Evolutionary conservation across 2,113 vertebrate genomes (phyloP).

Genomic region (Chionis minor): DNA sequence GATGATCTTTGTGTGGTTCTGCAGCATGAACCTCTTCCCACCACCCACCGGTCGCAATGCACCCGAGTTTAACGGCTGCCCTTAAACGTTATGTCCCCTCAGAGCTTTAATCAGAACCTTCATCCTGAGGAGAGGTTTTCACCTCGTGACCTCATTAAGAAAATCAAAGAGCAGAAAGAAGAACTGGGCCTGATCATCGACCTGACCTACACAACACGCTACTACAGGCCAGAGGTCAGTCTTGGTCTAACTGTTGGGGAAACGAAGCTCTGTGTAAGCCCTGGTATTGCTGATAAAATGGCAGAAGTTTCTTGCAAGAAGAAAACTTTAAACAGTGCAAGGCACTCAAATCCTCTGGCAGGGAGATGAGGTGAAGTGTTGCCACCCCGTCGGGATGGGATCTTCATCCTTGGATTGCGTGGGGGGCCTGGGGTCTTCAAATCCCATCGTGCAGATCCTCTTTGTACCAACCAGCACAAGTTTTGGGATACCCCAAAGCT

Average conservation of each 20-base stretch:
- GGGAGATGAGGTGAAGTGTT: background rate
- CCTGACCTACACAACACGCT: slow-evolving; percentile 85
- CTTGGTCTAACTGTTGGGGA: accelerated
- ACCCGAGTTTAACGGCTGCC: accelerated
- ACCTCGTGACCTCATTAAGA: slow-evolving; percentile 78
- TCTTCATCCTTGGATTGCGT: background rate
- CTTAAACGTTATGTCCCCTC: background rate
- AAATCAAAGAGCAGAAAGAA: slow-evolving; percentile 74
- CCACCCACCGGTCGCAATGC: accelerated
- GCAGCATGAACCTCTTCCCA: background rate
- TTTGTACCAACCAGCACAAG: background rate
- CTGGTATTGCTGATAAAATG: background rate
- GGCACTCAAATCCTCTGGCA: accelerated
- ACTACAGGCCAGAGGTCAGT: slow-evolving; percentile 82
- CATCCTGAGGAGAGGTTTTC: slow-evolving; percentile 75
- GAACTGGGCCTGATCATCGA: slow-evolving; percentile 89
- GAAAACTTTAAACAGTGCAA: accelerated
- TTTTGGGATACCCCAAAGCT: background rate
- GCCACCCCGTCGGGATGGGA: accelerated
- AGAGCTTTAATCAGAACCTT: slow-evolving; percentile 78
- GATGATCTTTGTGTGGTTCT: background rate
- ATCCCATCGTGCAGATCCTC: accelerated
- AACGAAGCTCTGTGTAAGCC: background rate
- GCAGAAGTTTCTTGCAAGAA: background rate
- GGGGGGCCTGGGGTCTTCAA: background rate